These are phyloP conservation scores for Ptychobarbus kaznakovi DNA, from an alignment of 2,797 vertebrate species.

Conservation along the genomic window DNA sequence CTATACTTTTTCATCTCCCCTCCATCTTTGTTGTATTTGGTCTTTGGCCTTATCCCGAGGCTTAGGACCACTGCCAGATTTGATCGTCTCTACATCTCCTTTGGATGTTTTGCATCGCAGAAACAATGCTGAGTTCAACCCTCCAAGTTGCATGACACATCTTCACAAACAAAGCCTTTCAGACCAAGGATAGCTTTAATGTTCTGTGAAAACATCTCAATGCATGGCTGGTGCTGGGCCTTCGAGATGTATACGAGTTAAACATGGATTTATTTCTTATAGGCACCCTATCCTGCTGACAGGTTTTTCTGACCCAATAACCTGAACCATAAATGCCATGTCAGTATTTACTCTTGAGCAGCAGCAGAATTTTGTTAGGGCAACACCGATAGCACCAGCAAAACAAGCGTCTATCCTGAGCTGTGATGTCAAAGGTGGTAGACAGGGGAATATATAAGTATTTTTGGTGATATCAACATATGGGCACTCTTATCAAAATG, in stretches of 20 bases:
- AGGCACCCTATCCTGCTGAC: too few relatives aligned
- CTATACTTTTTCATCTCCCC: conserved; percentile 23
- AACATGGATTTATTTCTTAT: not conserved
- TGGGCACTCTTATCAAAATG: not conserved
- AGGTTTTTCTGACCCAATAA: conserved; percentile 4
- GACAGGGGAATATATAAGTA: not conserved
- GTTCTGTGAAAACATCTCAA: conserved; percentile 1
- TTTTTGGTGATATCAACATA: not conserved
- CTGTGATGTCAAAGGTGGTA: not conserved
- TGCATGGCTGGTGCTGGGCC: too few relatives aligned
- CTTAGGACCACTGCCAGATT: conserved; percentile 38
- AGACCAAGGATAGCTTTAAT: not conserved
- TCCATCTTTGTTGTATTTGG: conserved; percentile 44
- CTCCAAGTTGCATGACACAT: not conserved
- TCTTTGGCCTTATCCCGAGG: conserved; percentile 49
- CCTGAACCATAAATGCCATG: conserved; percentile 5
- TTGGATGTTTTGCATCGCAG: conserved; percentile 38
- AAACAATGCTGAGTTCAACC: conserved; percentile 43
- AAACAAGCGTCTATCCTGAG: not conserved
- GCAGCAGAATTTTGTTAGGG: not conserved
- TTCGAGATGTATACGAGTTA: not conserved
- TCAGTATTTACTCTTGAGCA: not conserved
- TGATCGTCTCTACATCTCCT: conserved; percentile 29
- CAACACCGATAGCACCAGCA: not conserved
- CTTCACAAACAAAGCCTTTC: not conserved